Evolutionary conservation across 2,113 vertebrate genomes (phyloP).

Genomic region (Rhea americana): DNA sequence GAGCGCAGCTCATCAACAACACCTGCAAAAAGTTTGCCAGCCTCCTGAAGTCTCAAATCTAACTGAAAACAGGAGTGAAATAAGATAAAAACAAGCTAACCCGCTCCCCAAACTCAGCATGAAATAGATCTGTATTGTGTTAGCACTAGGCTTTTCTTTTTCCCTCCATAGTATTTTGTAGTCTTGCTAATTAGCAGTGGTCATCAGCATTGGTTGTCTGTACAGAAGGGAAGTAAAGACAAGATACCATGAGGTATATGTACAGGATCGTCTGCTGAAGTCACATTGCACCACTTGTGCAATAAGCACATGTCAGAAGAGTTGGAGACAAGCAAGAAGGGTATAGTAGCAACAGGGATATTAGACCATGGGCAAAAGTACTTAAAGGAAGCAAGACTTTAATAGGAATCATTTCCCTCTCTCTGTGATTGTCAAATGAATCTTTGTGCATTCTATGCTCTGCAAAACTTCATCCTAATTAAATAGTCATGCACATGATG

Average conservation of each 20-base stretch:
- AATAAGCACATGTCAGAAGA: rapidly evolving
- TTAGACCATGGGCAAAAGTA: neutral
- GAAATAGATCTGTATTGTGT: neutral
- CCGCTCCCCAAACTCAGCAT: neutral
- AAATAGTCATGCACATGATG: neutral
- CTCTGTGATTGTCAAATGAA: neutral
- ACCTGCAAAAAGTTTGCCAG: rapidly evolving
- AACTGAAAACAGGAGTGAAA: no score
- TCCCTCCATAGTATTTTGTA: neutral
- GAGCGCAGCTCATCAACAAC: neutral
- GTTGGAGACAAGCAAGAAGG: rapidly evolving
- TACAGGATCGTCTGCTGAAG: rapidly evolving
- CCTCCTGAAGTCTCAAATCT: neutral
- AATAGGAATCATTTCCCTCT: rapidly evolving
- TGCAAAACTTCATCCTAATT: neutral
- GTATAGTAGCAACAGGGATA: neutral
- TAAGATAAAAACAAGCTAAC: neutral
- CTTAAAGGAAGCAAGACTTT: neutral
- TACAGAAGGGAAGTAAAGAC: neutral
- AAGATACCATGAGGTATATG: rapidly evolving
- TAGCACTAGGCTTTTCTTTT: no score
- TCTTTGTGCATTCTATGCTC: neutral
- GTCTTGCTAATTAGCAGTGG: neutral
- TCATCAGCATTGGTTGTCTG: neutral
- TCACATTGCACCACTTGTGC: rapidly evolving